Evolutionary conservation across 2,888 invertebrate species (phyloP).

Genomic region (Conus canariensis): DNA sequence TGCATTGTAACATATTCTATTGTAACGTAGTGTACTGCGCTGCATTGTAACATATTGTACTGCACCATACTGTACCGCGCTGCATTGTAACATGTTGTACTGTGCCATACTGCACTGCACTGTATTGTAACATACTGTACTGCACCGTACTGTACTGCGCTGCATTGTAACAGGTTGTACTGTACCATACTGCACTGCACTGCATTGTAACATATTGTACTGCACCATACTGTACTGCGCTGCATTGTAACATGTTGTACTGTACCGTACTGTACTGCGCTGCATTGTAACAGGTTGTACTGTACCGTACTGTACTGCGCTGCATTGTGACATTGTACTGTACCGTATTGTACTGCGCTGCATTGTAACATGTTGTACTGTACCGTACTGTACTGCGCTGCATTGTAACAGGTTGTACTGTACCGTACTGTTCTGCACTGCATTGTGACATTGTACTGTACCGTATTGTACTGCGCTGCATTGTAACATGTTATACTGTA

Average conservation of each 20-base stretch:
- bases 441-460: neutral
- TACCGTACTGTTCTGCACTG: neutral
- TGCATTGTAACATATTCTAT: no score
- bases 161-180: neutral
- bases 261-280: neutral
- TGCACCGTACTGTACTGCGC: conserved; percentile 3
- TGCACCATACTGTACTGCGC: neutral
- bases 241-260: neutral
- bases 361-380: neutral
- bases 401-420: neutral
- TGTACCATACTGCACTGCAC: conserved; percentile 1
- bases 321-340: neutral
- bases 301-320: neutral
- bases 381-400: neutral
- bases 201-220: neutral
- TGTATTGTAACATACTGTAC: neutral
- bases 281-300: neutral
- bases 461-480: neutral
- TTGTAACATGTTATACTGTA: neutral
- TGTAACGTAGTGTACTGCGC: neutral
- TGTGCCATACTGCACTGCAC: no score
- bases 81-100: neutral
- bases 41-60: neutral
- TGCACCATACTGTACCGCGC: neutral
- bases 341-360: neutral